Base-by-base conservation (phyloP, 2,888 invertebrate species). In the Lepidochitona cinerea region DNA sequence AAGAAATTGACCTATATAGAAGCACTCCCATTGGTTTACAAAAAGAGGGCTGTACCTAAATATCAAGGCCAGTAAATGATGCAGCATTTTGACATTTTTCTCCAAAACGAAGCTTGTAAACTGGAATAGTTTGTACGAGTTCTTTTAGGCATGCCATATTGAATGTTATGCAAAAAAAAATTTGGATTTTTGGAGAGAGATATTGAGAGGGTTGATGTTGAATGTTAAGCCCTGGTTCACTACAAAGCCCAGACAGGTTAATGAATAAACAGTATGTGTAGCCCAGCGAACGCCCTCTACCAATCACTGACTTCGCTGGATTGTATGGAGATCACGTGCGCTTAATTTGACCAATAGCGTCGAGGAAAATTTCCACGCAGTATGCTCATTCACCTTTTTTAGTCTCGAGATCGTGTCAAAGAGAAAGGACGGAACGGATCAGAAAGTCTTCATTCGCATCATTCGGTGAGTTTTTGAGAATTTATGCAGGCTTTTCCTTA, bases 351-450 rank as follows among this genome's bases (percentile, higher is more conserved):
- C 83, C 81, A 83, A 83, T 83, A 64, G 75, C 26, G 12, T 59
- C 59, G 59, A 23, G 59, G 23, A 59, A 59, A 29, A 29, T 29
- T 59, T 29, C 59, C 12, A 23, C 59, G 74, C 79, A 78, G n/a
- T 81, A 79, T 81, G 82, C 87, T 87, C 88, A 88, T 88, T 88
- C 88, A 88, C 87, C 86, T 82, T 87, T 87, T 87, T 85, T 85
- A 84, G 85, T 74, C 73, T 70, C 73, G 68, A 59, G 75, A 72
- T 32, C 29, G 26, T 59, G 23, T 59, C 29, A 23, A 14, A 29
- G 32, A 33, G 53, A 9, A 6, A 36, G 35, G 35, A 36, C 33
- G 37, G 14, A 26, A 66, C 1, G 26, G 26, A 35, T 26, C n/a
- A 36, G 37, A 32, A 26, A 66, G 66, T 26, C 35, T 18, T 66